Evolutionary conservation across 2,797 vertebrate genomes (phyloP).

Genomic region (Heteromormyrus szaboi): DNA sequence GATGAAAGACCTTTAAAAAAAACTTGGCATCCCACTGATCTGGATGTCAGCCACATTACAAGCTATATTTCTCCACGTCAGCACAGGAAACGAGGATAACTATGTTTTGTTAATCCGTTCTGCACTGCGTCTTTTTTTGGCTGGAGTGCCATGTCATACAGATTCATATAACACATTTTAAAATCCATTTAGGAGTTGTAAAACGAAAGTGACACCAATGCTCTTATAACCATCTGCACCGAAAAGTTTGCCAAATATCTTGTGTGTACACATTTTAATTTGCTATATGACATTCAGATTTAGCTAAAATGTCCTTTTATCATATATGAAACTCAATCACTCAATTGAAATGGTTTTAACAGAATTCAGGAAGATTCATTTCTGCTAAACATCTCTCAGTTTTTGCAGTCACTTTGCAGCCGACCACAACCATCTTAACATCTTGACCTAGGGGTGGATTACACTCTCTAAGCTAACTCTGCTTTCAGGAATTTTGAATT

Average conservation of each 20-base stretch:
- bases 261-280: not conserved
- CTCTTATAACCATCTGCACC: not conserved
- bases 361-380: not conserved
- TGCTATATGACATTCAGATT: not conserved
- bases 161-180: conserved; percentile 39
- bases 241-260: not conserved
- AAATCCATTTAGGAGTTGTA: not conserved
- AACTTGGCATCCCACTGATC: not conserved
- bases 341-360: not conserved
- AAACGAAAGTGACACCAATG: not conserved
- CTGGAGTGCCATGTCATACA: conserved; percentile 31
- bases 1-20: not conserved
- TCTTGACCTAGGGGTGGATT: not conserved
- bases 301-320: not conserved
- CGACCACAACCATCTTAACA: not conserved
- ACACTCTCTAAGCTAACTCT: not conserved
- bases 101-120: not conserved
- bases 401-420: not conserved
- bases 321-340: not conserved
- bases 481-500: not conserved
- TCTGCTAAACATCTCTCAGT: not conserved
- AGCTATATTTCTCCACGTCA: not conserved
- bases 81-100: not conserved
- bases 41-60: not conserved
- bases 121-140: not conserved